Evolutionary conservation across 2,113 vertebrate genomes (phyloP), one percentile per base, ranked within the genome.

Genomic region (Platysternon megacephalum): DNA sequence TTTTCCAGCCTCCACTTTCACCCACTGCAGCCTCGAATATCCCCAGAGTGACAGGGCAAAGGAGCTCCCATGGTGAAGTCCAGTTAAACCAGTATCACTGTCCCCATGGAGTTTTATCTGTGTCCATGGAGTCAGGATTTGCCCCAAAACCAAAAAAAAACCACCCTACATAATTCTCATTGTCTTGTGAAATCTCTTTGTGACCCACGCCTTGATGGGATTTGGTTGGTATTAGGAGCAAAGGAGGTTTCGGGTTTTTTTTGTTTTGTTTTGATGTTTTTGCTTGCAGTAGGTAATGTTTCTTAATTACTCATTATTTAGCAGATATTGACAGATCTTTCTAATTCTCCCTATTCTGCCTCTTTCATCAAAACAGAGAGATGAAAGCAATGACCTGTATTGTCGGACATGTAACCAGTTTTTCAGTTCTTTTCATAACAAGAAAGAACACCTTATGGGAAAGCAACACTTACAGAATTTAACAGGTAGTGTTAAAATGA

Each of bases 401-500:
- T 96, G 85, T 21, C 44, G 46, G 10, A 93, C 79, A n/a, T 84
- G 76, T 90, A 88, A 86, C 79, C 51, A 65, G 53, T 91, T 84
- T 44, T 90, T 96, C 91, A 94, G 81, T 46, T 89, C 81, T 5
- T 86, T 94, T 85, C 58, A 76, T 32, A 96, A 94, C 35, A 72
- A 93, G 87, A 96, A 93, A 82, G 86, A 96, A 3, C 93, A 93
- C 58, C 46, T 95, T 83, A 84, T 79, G 53, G 95, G 91, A 65
- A 96, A 89, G 46, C 86, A 91, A 42, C 87, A 91, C 52, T 91
- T 96, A 53, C 74, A 88, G 79, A 87, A 84, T 7, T 96, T 97
- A 88, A 91, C 76, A 89, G 78, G 85, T 80, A 94, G 95, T 1
- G 17, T 53, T 79, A 44, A 49, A 58, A n/a, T 51, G 19, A 11